Evolutionary conservation across 2,888 invertebrate species (phyloP).

Genomic region (Drosophila austrosaltans): DNA sequence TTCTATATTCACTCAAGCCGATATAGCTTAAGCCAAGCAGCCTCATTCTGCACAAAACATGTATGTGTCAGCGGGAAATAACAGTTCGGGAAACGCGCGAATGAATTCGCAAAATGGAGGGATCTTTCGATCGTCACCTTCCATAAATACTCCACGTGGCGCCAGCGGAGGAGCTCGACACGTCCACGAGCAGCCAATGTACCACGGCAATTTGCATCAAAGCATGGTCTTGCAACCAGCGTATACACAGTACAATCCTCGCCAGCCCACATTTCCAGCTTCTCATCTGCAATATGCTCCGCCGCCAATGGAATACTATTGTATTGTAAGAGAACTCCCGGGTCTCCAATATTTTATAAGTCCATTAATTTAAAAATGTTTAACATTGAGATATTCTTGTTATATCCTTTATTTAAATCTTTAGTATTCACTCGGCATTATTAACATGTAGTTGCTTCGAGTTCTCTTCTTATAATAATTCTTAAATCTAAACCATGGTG

Average conservation of each 20-base stretch:
- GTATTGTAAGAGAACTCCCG: too few species aligned
- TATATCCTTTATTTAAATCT: too few species aligned
- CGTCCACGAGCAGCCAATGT: conserved; percentile 76
- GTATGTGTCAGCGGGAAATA: conserved; percentile 77
- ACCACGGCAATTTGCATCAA: conserved; percentile 73
- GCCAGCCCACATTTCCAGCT: conserved; percentile 74
- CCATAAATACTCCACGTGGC: conserved; percentile 63
- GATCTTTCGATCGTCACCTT: conserved; percentile 77
- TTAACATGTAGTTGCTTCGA: too few species aligned
- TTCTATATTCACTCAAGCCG: conserved; percentile 74
- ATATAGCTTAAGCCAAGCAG: conserved; percentile 81
- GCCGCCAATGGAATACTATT: conserved; percentile 60
- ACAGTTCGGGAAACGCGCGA: conserved; percentile 74
- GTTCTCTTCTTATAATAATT: too few species aligned
- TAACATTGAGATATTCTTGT: too few species aligned
- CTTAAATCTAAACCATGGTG: too few species aligned
- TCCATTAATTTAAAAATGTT: too few species aligned
- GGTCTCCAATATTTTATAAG: too few species aligned
- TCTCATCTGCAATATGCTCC: conserved; percentile 76
- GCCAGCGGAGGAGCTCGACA: conserved; percentile 62
- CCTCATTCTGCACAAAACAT: conserved; percentile 80
- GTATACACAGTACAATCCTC: conserved; percentile 70
- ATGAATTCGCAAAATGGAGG: conserved; percentile 74
- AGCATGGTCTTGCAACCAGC: conserved; percentile 74
- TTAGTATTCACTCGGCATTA: too few species aligned